These are phyloP conservation scores for Garra rufa DNA, from an alignment of 2,113 vertebrate genomes.

Conservation along the genomic window DNA sequence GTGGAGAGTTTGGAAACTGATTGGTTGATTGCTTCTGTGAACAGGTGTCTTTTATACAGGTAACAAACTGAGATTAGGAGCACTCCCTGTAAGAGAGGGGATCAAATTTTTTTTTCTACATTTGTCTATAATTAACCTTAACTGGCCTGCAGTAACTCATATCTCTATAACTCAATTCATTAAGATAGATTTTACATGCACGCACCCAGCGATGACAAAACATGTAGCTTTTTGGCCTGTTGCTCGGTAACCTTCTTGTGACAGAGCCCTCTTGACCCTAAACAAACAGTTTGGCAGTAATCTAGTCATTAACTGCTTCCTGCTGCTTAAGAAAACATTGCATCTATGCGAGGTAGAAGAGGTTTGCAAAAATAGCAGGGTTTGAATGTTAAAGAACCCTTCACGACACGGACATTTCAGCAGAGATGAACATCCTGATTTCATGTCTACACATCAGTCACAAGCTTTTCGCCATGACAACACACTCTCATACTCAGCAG, in stretches of 20 bases:
- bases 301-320: slow-evolving; percentile 28
- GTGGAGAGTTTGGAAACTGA: too few relatives aligned
- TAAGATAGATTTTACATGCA: background rate
- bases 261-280: slow-evolving; percentile 26
- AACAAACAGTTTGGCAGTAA: slow-evolving; percentile 43
- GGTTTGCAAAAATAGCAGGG: background rate
- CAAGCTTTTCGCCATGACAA: slow-evolving; percentile 45
- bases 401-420: background rate
- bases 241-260: slow-evolving; percentile 36
- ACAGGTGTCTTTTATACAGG: too few relatives aligned
- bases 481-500: slow-evolving; percentile 34
- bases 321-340: slow-evolving; percentile 31
- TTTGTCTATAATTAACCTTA: background rate
- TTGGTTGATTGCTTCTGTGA: too few relatives aligned
- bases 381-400: background rate
- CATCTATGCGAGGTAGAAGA: background rate
- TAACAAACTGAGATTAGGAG: too few relatives aligned
- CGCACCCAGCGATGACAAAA: background rate
- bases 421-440: slow-evolving; percentile 33
- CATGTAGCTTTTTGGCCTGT: background rate
- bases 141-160: background rate
- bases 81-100: too few relatives aligned
- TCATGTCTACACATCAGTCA: slow-evolving; percentile 22
- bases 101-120: too few relatives aligned
- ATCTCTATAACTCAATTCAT: slow-evolving; percentile 24